Base-by-base conservation (phyloP, 2,888 invertebrate genomes). In the Helleia helle region DNA sequence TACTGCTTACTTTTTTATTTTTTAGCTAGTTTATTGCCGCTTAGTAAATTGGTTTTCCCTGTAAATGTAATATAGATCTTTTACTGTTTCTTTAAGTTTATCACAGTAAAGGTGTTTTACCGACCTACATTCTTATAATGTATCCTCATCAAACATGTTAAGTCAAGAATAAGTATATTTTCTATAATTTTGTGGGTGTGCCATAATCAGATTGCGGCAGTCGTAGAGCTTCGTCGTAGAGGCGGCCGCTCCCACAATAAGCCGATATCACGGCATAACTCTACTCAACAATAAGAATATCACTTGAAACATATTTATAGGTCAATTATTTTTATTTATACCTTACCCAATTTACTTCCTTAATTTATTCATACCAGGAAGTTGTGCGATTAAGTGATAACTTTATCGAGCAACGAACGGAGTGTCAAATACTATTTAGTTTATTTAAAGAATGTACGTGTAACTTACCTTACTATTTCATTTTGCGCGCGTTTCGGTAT, bases 121-220 rank as follows among this genome's bases (percentile, higher is more conserved):
- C n/a, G n/a, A n/a, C n/a, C n/a, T n/a, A n/a, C n/a, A n/a, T n/a
- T n/a, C n/a, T n/a, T n/a, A n/a, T n/a, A n/a, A n/a, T n/a, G n/a
- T 22, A 22, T 2, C 22, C 2, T 8, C 5, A 14, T 29, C 9
- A 28, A 38, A 29, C 11, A 28, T 13, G 6, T n/a, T 8, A 30
- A 25, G 38, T 31, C 29, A 47, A 46, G 34, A 52, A 49, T 47
- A 44, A 40, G 43, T 40, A 43, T 42, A 55, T 62, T 52, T 62
- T 57, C 65, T 57, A 57, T 60, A 59, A 55, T 62, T 60, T 55
- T 58, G 65, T 69, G 71, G 76, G 76, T 73, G 75, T 71, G 79
- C 80, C 75, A 70, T 83, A 83, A 83, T 81, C 79, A 76, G 83
- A 81, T 83, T 83, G 80, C 77, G 73, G 75, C 76, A 73, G 63